Percentiles rank a stretch among this genome's conserved stretches.
These are phyloP conservation scores for Okapia johnstoni DNA, from an alignment of 2,113 vertebrate genomes.

Conservation along the genomic window DNA sequence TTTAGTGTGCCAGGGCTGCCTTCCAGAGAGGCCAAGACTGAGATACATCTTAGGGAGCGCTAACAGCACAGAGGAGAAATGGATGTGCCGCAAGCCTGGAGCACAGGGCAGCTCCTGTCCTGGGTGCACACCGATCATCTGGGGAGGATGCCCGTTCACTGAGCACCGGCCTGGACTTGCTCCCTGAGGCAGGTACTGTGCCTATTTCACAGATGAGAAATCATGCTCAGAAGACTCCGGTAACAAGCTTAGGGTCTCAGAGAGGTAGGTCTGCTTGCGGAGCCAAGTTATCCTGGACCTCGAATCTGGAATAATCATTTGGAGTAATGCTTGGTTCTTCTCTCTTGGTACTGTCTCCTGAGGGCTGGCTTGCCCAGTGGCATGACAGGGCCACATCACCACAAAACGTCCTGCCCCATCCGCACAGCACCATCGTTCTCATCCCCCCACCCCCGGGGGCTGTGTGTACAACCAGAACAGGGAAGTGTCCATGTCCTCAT, in stretches of 20 bases:
- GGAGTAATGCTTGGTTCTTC: neutral
- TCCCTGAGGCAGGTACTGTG: neutral
- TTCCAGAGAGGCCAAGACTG: neutral
- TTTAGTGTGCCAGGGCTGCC: neutral
- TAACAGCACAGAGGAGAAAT: neutral
- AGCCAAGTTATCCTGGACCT: neutral
- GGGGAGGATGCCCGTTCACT: neutral
- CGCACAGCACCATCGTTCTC: rapidly evolving
- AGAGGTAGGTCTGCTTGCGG: neutral
- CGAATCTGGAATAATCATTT: neutral
- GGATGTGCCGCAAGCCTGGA: no score
- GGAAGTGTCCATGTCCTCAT: neutral
- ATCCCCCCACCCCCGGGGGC: rapidly evolving
- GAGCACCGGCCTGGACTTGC: neutral
- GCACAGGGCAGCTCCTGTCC: neutral
- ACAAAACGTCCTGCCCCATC: neutral
- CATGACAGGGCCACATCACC: no score
- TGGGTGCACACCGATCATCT: neutral
- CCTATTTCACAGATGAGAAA: neutral
- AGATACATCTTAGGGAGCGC: neutral
- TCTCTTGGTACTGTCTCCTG: neutral
- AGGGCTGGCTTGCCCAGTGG: neutral
- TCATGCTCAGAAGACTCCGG: neutral
- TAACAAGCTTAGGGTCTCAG: neutral
- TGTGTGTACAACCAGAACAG: neutral